Base-by-base conservation (phyloP, 2,113 vertebrate species). In the Trematomus loennbergii region DNA sequence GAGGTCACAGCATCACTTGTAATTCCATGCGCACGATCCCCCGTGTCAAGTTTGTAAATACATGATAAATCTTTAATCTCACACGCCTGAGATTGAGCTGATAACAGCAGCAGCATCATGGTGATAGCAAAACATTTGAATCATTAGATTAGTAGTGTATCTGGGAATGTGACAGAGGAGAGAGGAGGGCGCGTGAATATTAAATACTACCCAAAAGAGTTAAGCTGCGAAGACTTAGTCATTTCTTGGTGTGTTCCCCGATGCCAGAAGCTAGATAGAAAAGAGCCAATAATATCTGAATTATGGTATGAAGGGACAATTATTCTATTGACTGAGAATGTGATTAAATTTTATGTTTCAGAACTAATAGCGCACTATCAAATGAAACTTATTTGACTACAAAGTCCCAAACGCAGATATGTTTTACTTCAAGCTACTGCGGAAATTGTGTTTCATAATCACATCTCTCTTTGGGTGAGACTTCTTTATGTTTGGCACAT, bases 11-110 rank as follows among this genome's bases (percentile, higher is more conserved):
- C 69, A 40, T 86, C 72, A 58, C 70, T 90, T 88, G 33, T 60
- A 84, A 91, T 88, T 84, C 85, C 15, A 54, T 43, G 55, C 54
- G 77, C 78, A 73, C 70, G 68, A 77, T 43, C 77, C 17, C 9
- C 12, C 62, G 5, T 79, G 86, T 82, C 77, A 86, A 80, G 79
- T 91, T 90, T 82, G 81, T 91, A 90, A 89, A 91, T 81, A 88
- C 75, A 83, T 87, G 73, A 87, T 91, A 79, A 87, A 88, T 92
- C 83, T 90, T 89, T 89, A 85, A 91, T 93, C 85, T 83, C 63
- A 74, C 1, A 74, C 1, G 74, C 36, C 69, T 82, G 71, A 90
- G 88, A 92, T 91, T 59, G 77, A 82, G 55, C 71, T 57, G 81
- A 92, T 84, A 88, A 61, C 74, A 33, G 57, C 60, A 25, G 57